These are phyloP conservation scores for Hybos culiciformis DNA, from an alignment of 2,888 invertebrate genomes.

Conservation along the genomic window DNA sequence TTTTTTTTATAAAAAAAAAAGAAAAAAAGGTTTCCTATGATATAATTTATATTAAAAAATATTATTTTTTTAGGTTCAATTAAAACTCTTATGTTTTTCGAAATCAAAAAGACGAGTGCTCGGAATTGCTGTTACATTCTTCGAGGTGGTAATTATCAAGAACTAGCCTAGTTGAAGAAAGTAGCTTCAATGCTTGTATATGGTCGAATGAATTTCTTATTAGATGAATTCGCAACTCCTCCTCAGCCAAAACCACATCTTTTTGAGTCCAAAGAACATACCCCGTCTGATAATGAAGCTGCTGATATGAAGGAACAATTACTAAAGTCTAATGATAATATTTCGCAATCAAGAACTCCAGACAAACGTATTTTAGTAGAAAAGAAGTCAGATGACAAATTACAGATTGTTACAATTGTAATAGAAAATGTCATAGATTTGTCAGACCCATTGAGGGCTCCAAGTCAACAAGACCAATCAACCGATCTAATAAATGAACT, in stretches of 20 bases:
- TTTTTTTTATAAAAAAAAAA: no score
- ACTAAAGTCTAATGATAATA: constrained; percentile 17
- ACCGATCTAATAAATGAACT: constrained; percentile 26
- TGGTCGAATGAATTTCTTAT: constrained; percentile 62
- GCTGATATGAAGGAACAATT: no score
- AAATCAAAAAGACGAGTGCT: constrained; percentile 74
- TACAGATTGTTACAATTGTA: no score
- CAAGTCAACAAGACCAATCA: constrained; percentile 29
- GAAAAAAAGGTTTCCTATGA: no score
- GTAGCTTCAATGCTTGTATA: constrained; percentile 67
- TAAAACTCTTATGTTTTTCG: constrained; percentile 89
- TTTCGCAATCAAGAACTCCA: constrained; percentile 3
- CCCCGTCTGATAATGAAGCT: constrained; percentile 21
- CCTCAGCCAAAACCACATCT: constrained; percentile 42
- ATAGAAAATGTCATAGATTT: constrained; percentile 45
- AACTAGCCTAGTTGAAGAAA: constrained; percentile 68
- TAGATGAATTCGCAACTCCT: constrained; percentile 74
- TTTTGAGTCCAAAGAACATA: constrained; percentile 35
- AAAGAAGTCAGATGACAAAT: constrained; percentile 36
- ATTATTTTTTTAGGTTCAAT: constrained; percentile 41
- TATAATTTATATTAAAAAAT: no score
- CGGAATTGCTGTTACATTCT: constrained; percentile 78
- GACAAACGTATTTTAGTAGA: constrained; percentile 17
- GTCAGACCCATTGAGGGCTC: constrained; percentile 66
- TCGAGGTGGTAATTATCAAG: constrained; percentile 64